Evolutionary conservation across 2,888 invertebrate genomes (phyloP).

Genomic region (Drosophila kanekoi): DNA sequence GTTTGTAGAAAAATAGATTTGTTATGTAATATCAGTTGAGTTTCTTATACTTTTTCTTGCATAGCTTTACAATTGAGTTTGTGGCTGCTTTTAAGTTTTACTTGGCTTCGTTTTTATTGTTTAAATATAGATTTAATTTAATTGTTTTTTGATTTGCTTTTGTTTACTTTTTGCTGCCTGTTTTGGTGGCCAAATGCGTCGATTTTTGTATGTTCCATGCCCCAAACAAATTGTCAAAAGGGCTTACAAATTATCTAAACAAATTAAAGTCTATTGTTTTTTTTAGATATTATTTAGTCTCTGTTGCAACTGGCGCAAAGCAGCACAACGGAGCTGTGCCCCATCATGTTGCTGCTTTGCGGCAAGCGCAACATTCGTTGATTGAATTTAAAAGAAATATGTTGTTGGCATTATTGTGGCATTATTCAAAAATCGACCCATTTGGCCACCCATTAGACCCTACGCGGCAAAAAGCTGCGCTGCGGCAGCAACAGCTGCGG

Average conservation of each 20-base stretch:
- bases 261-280: background rate
- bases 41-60: slow-evolving; percentile 4
- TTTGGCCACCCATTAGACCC: slow-evolving; percentile 84
- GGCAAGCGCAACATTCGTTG: slow-evolving; percentile 46
- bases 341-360: slow-evolving; percentile 37
- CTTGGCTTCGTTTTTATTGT: slow-evolving; percentile 56
- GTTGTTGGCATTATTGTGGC: slow-evolving; percentile 83
- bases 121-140: slow-evolving; percentile 24
- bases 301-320: slow-evolving; percentile 45
- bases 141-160: slow-evolving; percentile 18
- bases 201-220: slow-evolving; percentile 59
- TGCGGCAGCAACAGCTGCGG: slow-evolving; percentile 75
- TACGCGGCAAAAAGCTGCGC: slow-evolving; percentile 81
- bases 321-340: slow-evolving; percentile 26
- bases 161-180: background rate
- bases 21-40: slow-evolving; percentile 54
- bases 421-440: slow-evolving; percentile 83
- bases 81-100: slow-evolving; percentile 50
- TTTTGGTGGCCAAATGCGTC: slow-evolving; percentile 74
- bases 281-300: background rate
- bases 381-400: slow-evolving; percentile 76
- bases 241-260: slow-evolving; percentile 1
- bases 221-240: slow-evolving; percentile 16
- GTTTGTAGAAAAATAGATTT: slow-evolving; percentile 61
- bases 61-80: slow-evolving; percentile 45